Evolutionary conservation across 2,888 invertebrate species (phyloP), one percentile per base, ranked within the genome.

Genomic region (Heliconius hortense): DNA sequence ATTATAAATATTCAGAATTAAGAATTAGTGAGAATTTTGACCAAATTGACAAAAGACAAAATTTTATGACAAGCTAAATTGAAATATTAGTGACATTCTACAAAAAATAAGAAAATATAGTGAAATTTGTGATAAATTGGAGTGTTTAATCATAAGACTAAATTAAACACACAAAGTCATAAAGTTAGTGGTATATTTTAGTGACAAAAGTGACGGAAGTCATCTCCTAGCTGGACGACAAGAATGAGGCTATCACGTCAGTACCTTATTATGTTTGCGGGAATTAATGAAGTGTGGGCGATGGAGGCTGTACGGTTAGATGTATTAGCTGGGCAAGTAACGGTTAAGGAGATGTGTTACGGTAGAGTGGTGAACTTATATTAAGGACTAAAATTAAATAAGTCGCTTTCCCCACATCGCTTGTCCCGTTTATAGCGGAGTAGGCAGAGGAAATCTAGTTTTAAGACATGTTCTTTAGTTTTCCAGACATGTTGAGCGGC

Each of bases 191-290:
- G 64, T 39, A 48, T 71, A 62, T 18, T 31, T 56, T 28, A 31
- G 31, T 53, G 69, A 48, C 11, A 21, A n/a, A n/a, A 63, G 72
- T 64, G 48, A 62, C 48, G 35, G 18, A 1, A 60, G 21, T 39
- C 8, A 35, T n/a, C n/a, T 62, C n/a, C 26, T 11, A 72, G 67
- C 59, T 48, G 15, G 35, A 21, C 4, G 8, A 21, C 21, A 13
- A 60, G 48, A 63, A 80, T 80, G 80, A 77, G 81, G 71, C 81
- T 81, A 28, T 80, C 81, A 63, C 81, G 81, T 81, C 62, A 66
- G 81, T 81, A 77, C 60, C 63, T 69, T 59, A 66, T 69, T 69
- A 56, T 77, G 75, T 73, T 74, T 74, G 69, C 43, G 53, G 31
- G 43, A 35, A 63, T 69, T 31, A 68, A 69, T 72, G 53, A 18